Base-by-base conservation (phyloP, 1,140 invertebrate species). In the Brachionus paranguensis region DNA sequence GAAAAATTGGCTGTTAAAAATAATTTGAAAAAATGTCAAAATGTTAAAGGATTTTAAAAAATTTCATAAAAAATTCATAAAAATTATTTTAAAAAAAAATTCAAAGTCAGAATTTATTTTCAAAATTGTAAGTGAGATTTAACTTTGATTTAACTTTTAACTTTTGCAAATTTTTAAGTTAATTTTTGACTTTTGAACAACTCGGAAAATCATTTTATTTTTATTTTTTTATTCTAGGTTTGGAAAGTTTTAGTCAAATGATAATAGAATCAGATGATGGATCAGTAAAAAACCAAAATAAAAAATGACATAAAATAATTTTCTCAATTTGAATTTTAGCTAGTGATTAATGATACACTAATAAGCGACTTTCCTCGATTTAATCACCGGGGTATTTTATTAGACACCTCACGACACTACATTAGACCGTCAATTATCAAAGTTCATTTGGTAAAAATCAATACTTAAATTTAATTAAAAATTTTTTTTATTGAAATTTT, bases 351-450 rank as follows among this genome's bases (percentile, higher is more conserved):
- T 29, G 81, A 84, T 53, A 87, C 65, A 20, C 17, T 72, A 29
- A 55, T 84, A 20, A 68, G 41, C 37, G 81, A 84, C 53, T 84
- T 29, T 72, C 81, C 81, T 5, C 89, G 93, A 85, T 94, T 94
- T 85, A 41, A 90, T 1, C 93, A 94, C 87, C 91, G 95, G 55
- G 95, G 94, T 1, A 87, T 96, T 11, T 87, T 96, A 27, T 86
- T 96, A 17, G 95, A 96, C 87, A 95, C 94, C 1, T 92, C 94
- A 1, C 90, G 95, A 5, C 95, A 96, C 89, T 81, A 64, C 37
- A 81, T 81, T 1, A 64, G 20, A 14, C 55, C 78, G 3, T 60
- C 78, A 29, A 81, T 81, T 27, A 29, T 70, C 84, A 85, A 64
- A 72, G 60, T 83, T 86, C 6, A 81, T 47, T 14, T 81, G 14